These are phyloP conservation scores for Ahaetulla prasina DNA, from an alignment of 2,113 vertebrate genomes.

Conservation along the genomic window DNA sequence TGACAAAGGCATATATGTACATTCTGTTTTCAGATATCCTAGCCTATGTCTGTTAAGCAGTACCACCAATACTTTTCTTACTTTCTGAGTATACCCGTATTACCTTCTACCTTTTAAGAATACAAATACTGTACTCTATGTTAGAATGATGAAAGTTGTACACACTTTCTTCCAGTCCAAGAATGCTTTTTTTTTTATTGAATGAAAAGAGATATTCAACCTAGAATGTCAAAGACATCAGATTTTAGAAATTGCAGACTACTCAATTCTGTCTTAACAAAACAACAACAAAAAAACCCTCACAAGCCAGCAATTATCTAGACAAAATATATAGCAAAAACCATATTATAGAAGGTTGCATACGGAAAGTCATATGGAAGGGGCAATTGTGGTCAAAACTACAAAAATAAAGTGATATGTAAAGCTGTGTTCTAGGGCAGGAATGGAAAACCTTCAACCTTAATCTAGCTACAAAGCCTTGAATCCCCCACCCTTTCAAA, in stretches of 20 bases:
- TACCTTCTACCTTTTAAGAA: background rate
- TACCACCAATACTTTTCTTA: background rate
- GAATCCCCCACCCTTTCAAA: background rate
- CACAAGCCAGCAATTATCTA: background rate
- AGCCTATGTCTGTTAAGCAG: background rate
- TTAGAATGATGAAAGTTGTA: background rate
- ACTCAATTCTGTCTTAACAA: background rate
- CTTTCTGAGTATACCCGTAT: background rate
- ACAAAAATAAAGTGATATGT: background rate
- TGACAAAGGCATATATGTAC: background rate
- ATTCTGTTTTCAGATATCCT: background rate
- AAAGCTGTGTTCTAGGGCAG: background rate
- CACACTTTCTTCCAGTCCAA: background rate
- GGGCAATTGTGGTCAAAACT: background rate
- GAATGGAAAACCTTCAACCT: background rate
- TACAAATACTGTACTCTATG: background rate
- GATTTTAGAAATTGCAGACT: background rate
- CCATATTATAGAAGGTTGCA: background rate
- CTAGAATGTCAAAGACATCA: background rate
- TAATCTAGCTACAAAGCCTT: background rate
- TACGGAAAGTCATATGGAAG: background rate
- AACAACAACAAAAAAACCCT: background rate
- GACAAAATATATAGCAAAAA: background rate
- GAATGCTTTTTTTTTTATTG: background rate
- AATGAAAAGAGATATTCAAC: background rate